These are phyloP conservation scores for Malacoctenus gilli DNA, from an alignment of 2,797 vertebrate genomes.

Conservation along the genomic window DNA sequence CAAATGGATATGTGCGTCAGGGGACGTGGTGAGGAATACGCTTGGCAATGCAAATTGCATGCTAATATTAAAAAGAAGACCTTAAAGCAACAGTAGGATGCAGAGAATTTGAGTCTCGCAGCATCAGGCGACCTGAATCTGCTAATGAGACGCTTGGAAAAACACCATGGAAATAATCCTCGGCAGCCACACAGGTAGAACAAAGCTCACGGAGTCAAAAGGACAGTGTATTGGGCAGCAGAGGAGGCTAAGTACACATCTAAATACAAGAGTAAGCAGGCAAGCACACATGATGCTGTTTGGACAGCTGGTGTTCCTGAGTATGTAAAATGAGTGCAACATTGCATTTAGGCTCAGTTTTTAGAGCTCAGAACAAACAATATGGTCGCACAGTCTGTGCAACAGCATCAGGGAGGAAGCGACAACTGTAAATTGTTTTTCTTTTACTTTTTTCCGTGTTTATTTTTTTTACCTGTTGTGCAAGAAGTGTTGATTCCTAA, in stretches of 20 bases:
- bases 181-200: conserved; percentile 77
- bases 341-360: conserved; percentile 67
- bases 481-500: conserved; percentile 41
- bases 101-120: conserved; percentile 39
- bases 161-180: conserved; percentile 74
- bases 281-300: conserved; percentile 85
- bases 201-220: conserved; percentile 79
- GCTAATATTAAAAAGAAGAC: conserved; percentile 24
- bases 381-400: conserved; percentile 24
- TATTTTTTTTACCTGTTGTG: conserved; percentile 39
- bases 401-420: conserved; percentile 47
- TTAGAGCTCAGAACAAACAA: conserved; percentile 71
- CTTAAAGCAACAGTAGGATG: conserved; percentile 43
- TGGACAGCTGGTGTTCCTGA: conserved; percentile 91
- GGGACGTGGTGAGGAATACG: no score
- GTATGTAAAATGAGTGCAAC: conserved; percentile 82
- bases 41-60: neutral
- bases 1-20: conserved; percentile 2
- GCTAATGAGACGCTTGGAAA: conserved; percentile 66
- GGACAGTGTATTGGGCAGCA: conserved; percentile 80
- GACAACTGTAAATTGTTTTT: conserved; percentile 17
- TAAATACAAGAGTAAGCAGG: conserved; percentile 80
- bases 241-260: conserved; percentile 88
- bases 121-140: conserved; percentile 27
- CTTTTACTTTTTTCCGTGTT: conserved; percentile 10